phyloP scores from a whole-genome alignment of 2,888 invertebrate genomes.

The Scaptomyza caliginosa region DNA sequence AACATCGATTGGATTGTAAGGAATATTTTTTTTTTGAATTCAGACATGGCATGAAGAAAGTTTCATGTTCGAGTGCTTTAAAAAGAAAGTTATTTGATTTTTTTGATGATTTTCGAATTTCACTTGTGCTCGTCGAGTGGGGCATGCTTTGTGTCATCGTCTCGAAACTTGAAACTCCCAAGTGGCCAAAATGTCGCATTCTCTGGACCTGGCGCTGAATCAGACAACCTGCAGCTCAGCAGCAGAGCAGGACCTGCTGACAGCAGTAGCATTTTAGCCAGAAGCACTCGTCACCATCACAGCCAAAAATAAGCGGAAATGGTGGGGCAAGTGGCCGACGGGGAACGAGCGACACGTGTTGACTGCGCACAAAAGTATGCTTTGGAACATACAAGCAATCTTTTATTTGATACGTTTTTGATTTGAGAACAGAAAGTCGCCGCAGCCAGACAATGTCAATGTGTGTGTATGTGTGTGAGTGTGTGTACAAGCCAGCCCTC shows the following conservation, averaged over 20 bases:
- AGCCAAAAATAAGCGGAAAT: conserved; percentile 9
- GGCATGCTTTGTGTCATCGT: conserved; percentile 38
- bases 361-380: conserved; percentile 66
- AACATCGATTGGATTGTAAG: no score
- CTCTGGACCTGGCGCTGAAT: conserved; percentile 14
- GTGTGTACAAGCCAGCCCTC: neutral
- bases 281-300: conserved; percentile 29
- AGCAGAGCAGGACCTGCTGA: conserved; percentile 27
- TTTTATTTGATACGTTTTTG: conserved; percentile 78
- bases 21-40: neutral
- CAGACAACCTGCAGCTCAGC: neutral
- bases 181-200: conserved; percentile 30
- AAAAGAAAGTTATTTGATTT: conserved; percentile 6
- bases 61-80: conserved; percentile 27
- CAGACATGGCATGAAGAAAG: conserved; percentile 13
- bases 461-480: conserved; percentile 32
- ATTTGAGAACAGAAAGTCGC: conserved; percentile 58
- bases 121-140: neutral
- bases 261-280: conserved; percentile 12
- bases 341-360: conserved; percentile 72
- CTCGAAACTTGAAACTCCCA: conserved; percentile 44
- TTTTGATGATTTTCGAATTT: neutral
- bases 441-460: conserved; percentile 67
- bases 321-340: neutral
- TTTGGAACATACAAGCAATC: conserved; percentile 49